Base-by-base conservation (phyloP, 2,113 vertebrate species). In the Lonchura striata region DNA sequence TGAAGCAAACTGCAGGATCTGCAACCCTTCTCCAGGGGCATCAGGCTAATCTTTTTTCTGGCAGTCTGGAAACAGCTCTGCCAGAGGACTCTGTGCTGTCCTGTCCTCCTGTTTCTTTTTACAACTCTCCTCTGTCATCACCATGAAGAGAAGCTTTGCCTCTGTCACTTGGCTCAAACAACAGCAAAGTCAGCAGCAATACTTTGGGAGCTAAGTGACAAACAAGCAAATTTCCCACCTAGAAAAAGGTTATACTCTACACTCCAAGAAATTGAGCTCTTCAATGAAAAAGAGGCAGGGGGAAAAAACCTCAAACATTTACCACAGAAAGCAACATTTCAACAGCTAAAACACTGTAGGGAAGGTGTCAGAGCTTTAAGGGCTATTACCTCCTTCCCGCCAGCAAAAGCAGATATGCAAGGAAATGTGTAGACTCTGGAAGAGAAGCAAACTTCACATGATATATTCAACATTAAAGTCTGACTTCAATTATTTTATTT, bases 361-460 rank as follows among this genome's bases (percentile, higher is more conserved):
- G 16, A 75, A 74, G 4, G 10, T 24, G 14, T 18, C 24, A 57
- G 10, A n/a, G 37, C 0, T 13, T 50, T 57, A 82, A 14, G 71
- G 15, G n/a, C 18, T 85, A 47, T 94, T 98, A 99, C 99, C 98
- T 99, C 97, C 5, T 94, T 97, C 28, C 71, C 92, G 69, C 98
- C 98, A 66, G 99, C 98, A 94, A 98, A 99, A 25, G 98, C 98
- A 65, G 95, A 86, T 70, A 97, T 85, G 77, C 99, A 99, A 4
- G 99, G 98, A 94, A 99, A 98, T 9, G 98, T 99, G 88, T 94
- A 98, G 24, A 99, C 98, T 95, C 99, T 99, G 96, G 18, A 97
- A 98, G 84, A 97, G 37, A 95, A 95, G 28, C 49, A 93, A 11
- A 92, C 6, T 74, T 87, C 33, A 46, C 3, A 10, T 72, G 44